Conservation (phyloP, 64 coral and sea anemone genomes). For the Anthopleura sola region DNA sequence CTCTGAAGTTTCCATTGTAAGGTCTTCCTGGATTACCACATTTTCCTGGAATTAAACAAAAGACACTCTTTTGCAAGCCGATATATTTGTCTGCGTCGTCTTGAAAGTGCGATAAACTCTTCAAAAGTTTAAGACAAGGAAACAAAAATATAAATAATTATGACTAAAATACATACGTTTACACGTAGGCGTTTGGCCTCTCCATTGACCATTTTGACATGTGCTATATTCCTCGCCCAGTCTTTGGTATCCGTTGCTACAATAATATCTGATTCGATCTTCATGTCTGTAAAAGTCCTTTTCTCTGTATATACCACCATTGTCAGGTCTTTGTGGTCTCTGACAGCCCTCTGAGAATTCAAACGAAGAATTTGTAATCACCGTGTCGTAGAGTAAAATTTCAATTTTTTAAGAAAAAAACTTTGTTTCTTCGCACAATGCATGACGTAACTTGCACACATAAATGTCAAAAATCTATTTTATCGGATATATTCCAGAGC, state of each 20-base stretch:
- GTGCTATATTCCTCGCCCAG: conserved; percentile 9
- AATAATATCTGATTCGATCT: conserved; percentile 13
- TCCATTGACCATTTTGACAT: conserved; percentile 29
- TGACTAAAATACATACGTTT: conserved; percentile 21
- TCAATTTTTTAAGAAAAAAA: too few species aligned
- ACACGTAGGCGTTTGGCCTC: conserved; percentile 35
- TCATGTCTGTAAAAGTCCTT: conserved; percentile 28
- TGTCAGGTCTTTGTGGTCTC: conserved; percentile 17
- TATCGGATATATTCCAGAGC: too few species aligned
- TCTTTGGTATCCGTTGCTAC: conserved; percentile 15
- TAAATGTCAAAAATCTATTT: too few species aligned
- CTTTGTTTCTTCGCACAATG: too few species aligned
- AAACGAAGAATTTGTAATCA: background rate
- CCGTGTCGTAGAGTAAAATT: background rate
- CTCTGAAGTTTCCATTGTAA: background rate
- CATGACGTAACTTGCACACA: too few species aligned
- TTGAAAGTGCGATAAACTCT: too few species aligned
- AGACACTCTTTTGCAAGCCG: background rate
- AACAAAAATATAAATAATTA: background rate
- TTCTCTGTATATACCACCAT: conserved; percentile 44
- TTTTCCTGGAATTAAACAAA: background rate
- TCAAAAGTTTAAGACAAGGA: too few species aligned
- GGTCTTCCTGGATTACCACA: background rate
- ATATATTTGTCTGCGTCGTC: background rate
- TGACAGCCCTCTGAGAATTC: conserved; percentile 46